A percentile compares a stretch with the other conserved stretches of the same genome.
phyloP scores from a whole-genome alignment of 2,797 vertebrate genomes.

The Oceanodroma leucorhoa region DNA sequence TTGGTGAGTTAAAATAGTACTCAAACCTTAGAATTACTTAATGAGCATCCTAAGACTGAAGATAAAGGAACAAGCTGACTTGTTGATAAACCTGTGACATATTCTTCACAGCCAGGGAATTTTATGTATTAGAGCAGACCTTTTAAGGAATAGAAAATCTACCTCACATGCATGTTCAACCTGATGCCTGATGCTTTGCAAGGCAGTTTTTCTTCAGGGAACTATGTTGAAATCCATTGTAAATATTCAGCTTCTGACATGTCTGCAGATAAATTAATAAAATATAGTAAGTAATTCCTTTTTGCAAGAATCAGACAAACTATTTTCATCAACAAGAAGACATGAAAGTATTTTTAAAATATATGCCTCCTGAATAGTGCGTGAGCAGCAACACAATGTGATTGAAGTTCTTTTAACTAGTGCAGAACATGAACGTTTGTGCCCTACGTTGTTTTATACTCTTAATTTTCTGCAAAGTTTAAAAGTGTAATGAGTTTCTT shows the following conservation, averaged over 20 bases:
- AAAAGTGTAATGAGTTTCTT: neutral
- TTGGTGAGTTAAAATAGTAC: neutral
- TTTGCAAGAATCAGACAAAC: neutral
- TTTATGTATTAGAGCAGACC: neutral
- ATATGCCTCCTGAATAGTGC: neutral
- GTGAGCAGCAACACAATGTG: neutral
- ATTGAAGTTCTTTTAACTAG: neutral
- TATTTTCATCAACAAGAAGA: neutral
- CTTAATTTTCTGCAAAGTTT: neutral
- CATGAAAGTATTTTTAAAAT: neutral
- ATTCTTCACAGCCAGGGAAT: neutral
- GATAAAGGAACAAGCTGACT: neutral
- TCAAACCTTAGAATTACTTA: neutral
- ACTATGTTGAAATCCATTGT: slow-evolving; percentile 3
- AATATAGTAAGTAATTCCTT: neutral
- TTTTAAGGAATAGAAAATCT: neutral
- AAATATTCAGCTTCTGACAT: slow-evolving; percentile 25
- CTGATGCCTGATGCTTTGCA: neutral
- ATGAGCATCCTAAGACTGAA: neutral
- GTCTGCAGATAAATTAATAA: slow-evolving; percentile 13
- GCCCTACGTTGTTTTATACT: neutral
- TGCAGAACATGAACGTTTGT: neutral
- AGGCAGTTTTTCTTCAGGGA: slow-evolving; percentile 2
- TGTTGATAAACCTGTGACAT: neutral
- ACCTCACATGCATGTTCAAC: neutral